Conservation (phyloP, 2,113 vertebrate species). For the Fulmarus glacialis region DNA sequence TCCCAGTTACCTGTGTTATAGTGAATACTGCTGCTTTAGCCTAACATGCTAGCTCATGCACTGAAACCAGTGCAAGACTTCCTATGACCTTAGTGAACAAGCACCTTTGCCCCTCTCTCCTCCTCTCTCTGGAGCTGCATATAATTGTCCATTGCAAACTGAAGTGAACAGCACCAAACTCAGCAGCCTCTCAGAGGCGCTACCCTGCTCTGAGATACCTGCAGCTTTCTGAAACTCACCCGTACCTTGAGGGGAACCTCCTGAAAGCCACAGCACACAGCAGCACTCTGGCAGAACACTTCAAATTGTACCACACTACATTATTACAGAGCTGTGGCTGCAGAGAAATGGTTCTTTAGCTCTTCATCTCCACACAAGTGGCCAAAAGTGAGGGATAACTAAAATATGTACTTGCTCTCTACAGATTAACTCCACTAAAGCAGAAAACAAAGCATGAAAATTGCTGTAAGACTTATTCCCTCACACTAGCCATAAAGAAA, state of each 20-base stretch:
- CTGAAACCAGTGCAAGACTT: neutral
- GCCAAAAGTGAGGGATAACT: neutral
- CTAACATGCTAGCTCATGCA: neutral
- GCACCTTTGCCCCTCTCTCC: neutral
- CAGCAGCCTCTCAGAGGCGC: neutral
- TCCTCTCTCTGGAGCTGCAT: neutral
- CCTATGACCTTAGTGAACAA: neutral
- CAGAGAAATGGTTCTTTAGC: neutral
- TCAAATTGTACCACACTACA: accelerated
- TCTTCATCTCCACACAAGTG: neutral
- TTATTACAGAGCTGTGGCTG: neutral
- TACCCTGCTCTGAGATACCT: neutral
- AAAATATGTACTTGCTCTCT: neutral
- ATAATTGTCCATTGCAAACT: neutral
- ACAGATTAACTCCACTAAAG: neutral
- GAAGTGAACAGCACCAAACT: neutral
- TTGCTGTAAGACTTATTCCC: neutral
- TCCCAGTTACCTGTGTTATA: neutral
- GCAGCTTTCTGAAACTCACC: neutral
- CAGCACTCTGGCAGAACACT: neutral
- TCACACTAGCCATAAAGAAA: neutral
- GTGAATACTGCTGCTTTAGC: neutral
- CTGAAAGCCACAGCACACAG: neutral
- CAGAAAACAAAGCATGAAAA: neutral
- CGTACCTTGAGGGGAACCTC: neutral